These are phyloP conservation scores for Bimastos eiseni DNA, from an alignment of 2,888 invertebrate species.

Conservation along the genomic window DNA sequence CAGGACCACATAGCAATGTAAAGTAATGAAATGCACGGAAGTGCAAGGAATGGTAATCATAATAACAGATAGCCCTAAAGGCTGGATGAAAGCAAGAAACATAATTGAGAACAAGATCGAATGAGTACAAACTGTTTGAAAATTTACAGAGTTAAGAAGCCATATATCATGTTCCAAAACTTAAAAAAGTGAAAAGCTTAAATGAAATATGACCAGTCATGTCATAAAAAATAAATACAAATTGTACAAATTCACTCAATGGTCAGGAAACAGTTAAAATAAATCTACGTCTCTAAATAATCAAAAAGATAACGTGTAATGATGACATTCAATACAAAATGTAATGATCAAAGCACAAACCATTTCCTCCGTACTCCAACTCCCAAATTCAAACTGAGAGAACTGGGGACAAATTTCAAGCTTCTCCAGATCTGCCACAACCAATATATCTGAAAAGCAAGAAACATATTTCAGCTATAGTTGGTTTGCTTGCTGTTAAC, in stretches of 20 bases:
- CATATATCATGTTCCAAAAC: background rate
- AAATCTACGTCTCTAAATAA: background rate
- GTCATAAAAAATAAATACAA: background rate
- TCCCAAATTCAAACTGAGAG: conserved; percentile 68
- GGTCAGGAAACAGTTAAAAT: background rate
- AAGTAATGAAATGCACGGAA: background rate
- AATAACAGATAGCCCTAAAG: no score
- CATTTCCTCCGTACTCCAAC: conserved; percentile 64
- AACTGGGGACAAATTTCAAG: conserved; percentile 68
- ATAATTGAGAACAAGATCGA: no score
- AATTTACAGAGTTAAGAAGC: background rate
- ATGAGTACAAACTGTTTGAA: background rate
- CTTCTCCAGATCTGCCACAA: conserved; percentile 42
- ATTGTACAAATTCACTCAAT: background rate
- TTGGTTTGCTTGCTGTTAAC: background rate
- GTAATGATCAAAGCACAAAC: background rate
- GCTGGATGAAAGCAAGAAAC: no score
- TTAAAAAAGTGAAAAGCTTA: background rate
- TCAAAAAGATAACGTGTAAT: background rate
- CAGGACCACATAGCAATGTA: background rate
- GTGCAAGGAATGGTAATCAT: no score
- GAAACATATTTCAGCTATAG: background rate
- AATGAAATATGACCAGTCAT: background rate
- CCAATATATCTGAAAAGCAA: conserved; percentile 46
- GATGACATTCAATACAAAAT: background rate